These are phyloP conservation scores for Serilophus lunatus DNA, from an alignment of 2,113 vertebrate genomes.

Conservation along the genomic window DNA sequence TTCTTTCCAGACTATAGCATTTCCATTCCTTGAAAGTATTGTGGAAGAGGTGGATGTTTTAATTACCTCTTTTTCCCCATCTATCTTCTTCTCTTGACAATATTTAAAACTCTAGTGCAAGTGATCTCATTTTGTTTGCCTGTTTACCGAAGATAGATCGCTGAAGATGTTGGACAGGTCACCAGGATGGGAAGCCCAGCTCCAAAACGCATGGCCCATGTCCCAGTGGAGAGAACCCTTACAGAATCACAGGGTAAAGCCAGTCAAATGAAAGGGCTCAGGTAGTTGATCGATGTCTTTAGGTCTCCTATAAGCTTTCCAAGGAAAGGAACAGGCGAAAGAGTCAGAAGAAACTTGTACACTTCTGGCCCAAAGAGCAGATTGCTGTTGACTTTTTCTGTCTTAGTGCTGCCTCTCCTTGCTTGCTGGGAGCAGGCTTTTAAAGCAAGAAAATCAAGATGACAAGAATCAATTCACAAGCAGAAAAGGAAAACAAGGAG, in stretches of 20 bases:
- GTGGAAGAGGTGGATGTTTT: not conserved
- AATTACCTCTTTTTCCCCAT: not conserved
- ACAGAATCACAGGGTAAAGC: not conserved
- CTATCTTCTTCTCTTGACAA: not conserved
- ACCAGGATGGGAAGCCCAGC: not conserved
- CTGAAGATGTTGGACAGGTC: not conserved
- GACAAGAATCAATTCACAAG: not conserved
- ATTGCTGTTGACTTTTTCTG: not conserved
- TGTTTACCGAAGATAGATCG: not conserved
- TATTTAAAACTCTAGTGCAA: not conserved
- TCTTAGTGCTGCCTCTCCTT: not conserved
- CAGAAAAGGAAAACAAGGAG: not conserved
- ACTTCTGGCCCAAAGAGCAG: not conserved
- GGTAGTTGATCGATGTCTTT: not conserved
- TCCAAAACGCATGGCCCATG: not conserved
- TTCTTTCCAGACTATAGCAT: not conserved
- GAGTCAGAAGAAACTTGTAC: not conserved
- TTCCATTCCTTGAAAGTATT: not conserved
- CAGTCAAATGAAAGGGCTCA: not conserved
- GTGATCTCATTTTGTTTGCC: not conserved
- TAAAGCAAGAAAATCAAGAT: not conserved
- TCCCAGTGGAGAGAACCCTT: not conserved
- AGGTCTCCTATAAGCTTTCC: not conserved
- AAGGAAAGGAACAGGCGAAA: not conserved
- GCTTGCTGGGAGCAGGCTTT: not conserved